phyloP scores from a whole-genome alignment of 2,797 vertebrate genomes.

The Enteromius radiatus region DNA sequence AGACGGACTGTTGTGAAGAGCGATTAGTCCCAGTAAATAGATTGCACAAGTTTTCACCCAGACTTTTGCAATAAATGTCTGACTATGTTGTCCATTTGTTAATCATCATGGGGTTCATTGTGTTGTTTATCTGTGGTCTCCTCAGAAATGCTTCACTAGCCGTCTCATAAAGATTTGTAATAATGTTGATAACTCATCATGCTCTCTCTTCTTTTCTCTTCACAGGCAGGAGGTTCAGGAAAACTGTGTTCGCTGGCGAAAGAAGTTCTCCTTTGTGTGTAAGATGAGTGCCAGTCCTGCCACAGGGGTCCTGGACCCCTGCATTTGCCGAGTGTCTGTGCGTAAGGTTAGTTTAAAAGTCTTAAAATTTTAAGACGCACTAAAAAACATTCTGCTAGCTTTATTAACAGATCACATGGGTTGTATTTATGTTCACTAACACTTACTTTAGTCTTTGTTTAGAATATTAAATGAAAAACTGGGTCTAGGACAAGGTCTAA shows the following conservation, averaged over 20 bases:
- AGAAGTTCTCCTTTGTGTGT: constrained; percentile 92
- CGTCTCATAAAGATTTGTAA: constrained; percentile 1
- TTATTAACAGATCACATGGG: neutral
- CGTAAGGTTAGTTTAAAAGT: constrained; percentile 81
- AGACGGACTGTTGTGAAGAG: neutral
- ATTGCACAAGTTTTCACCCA: constrained; percentile 21
- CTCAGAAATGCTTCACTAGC: neutral
- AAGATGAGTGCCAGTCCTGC: constrained; percentile 91
- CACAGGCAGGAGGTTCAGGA: constrained; percentile 92
- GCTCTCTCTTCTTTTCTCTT: constrained; percentile 22
- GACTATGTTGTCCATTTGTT: neutral
- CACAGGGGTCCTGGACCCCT: constrained; percentile 91
- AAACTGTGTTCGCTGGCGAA: constrained; percentile 93
- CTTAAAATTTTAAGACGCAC: neutral
- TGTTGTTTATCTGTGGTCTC: constrained; percentile 11
- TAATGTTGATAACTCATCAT: neutral
- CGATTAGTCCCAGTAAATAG: neutral
- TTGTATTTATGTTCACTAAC: neutral
- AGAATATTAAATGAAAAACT: neutral
- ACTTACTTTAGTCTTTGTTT: neutral
- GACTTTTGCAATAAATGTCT: constrained; percentile 7
- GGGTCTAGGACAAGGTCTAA: neutral
- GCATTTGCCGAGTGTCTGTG: constrained; percentile 91
- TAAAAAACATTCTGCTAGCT: neutral
- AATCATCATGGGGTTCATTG: neutral